These are phyloP conservation scores for Colostygia pectinataria DNA, from an alignment of 2,888 invertebrate species.

Conservation along the genomic window DNA sequence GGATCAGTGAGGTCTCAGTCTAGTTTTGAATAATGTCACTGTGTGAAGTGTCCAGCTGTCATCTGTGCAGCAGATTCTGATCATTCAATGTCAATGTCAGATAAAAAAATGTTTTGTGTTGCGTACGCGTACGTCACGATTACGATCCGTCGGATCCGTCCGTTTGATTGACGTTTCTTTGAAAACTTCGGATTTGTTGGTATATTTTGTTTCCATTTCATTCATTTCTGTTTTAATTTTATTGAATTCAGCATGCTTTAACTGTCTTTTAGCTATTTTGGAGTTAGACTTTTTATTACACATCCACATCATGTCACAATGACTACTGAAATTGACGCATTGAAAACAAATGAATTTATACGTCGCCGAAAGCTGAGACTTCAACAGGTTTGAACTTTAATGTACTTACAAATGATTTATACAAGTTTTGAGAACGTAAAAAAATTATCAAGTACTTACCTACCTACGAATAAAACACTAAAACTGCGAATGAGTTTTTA, in stretches of 20 bases:
- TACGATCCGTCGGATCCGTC: too few species aligned
- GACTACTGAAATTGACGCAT: conserved; percentile 66
- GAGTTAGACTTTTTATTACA: too few species aligned
- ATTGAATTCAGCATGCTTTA: too few species aligned
- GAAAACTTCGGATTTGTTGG: conserved; percentile 1
- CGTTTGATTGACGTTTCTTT: conserved; percentile 1
- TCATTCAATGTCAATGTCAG: conserved; percentile 2
- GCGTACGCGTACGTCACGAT: too few species aligned
- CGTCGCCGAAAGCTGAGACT: conserved; percentile 73
- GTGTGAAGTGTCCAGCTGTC: too few species aligned
- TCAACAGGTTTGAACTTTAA: conserved; percentile 65
- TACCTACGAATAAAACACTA: not conserved
- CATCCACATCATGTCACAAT: conserved; percentile 56
- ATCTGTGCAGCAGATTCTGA: too few species aligned
- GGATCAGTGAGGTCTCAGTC: too few species aligned
- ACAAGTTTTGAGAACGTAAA: conserved; percentile 21
- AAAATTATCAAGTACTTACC: conserved; percentile 22
- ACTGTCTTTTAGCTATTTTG: too few species aligned
- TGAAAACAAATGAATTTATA: conserved; percentile 77
- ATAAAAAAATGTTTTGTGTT: not conserved
- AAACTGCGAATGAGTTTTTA: conserved; percentile 45
- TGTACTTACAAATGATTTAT: conserved; percentile 5
- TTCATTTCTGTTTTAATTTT: too few species aligned
- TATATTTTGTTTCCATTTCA: too few species aligned
- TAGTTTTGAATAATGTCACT: too few species aligned